phyloP scores from a whole-genome alignment of 2,888 invertebrate species.

The Temnothorax rugatulus region DNA sequence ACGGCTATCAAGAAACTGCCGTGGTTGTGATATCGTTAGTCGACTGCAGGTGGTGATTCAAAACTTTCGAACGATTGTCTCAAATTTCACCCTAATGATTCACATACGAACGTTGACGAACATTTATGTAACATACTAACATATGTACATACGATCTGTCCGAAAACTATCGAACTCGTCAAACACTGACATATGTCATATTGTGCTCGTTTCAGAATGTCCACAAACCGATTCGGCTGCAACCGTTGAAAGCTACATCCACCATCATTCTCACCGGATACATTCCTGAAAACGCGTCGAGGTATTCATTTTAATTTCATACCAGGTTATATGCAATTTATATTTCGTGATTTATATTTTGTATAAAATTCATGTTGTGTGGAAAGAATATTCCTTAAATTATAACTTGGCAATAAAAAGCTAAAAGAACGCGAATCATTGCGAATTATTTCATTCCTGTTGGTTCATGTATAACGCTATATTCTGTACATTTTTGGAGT shows the following conservation, averaged over 20 bases:
- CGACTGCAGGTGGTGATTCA: not conserved
- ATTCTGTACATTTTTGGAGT: too few relatives aligned
- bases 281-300: conserved; percentile 78
- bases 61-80: not conserved
- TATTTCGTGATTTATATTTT: too few relatives aligned
- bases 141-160: conserved; percentile 61
- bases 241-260: conserved; percentile 79
- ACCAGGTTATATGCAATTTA: not conserved
- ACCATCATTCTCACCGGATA: conserved; percentile 83
- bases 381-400: too few relatives aligned
- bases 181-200: not conserved
- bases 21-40: not conserved
- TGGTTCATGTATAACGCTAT: too few relatives aligned
- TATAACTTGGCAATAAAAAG: too few relatives aligned
- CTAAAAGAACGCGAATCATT: too few relatives aligned
- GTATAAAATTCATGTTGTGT: too few relatives aligned
- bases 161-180: not conserved
- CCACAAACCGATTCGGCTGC: conserved; percentile 71
- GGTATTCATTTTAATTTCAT: conserved; percentile 65
- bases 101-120: conserved; percentile 75
- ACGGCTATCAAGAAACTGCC: not conserved
- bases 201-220: conserved; percentile 76
- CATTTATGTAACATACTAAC: conserved; percentile 69
- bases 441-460: too few relatives aligned
- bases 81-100: conserved; percentile 67